Evolutionary conservation across 2,113 vertebrate species (phyloP).

Genomic region (Elaphurus davidianus): DNA sequence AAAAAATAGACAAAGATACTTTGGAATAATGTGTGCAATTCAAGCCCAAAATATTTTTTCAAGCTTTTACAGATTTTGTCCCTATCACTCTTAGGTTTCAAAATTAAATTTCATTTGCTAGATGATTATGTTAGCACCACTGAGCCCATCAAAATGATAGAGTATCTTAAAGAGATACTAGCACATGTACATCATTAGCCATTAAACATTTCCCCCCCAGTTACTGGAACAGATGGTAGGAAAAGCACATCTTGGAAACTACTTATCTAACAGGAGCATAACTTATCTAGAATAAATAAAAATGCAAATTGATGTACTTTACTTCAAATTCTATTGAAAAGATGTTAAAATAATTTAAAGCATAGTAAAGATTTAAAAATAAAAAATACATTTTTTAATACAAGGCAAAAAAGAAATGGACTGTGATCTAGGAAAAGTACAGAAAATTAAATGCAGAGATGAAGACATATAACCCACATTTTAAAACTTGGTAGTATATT

Average conservation of each 20-base stretch:
- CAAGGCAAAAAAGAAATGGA: not conserved
- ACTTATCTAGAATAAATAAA: constrained; percentile 34
- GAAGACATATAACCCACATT: not conserved
- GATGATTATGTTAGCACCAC: not conserved
- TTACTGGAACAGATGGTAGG: constrained; percentile 32
- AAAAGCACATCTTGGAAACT: not conserved
- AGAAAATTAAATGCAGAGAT: not conserved
- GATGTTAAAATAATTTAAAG: not conserved
- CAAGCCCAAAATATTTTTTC: not conserved
- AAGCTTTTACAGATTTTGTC: not conserved
- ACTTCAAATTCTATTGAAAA: not conserved
- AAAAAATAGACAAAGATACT: not conserved
- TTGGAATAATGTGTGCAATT: not conserved
- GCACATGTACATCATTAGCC: not conserved
- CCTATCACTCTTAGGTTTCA: not conserved
- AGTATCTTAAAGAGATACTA: constrained; percentile 24
- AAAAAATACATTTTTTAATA: not conserved
- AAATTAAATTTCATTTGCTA: constrained; percentile 39
- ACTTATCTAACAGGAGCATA: not conserved
- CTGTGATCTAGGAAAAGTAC: not conserved
- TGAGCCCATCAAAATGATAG: not conserved
- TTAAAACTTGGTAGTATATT: not conserved
- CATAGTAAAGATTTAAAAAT: not conserved
- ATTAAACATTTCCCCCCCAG: not conserved
- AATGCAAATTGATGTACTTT: constrained; percentile 39